These are phyloP conservation scores for Cephus nigrinus DNA, from an alignment of 2,888 invertebrate genomes.

Conservation along the genomic window DNA sequence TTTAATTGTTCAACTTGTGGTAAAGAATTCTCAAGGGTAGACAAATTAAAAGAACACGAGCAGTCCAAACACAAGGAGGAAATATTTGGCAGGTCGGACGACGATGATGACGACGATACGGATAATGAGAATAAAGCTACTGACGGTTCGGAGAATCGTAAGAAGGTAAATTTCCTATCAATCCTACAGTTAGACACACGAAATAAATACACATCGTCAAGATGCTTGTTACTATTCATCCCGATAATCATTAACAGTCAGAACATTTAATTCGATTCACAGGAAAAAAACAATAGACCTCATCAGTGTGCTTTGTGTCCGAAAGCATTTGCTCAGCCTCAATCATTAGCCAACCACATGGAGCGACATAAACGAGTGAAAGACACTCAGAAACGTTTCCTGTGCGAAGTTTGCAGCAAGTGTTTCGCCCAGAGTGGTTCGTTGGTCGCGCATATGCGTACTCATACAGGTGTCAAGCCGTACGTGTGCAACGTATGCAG, in stretches of 20 bases:
- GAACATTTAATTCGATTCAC: conserved; percentile 20
- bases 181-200: not conserved
- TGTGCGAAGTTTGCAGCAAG: conserved; percentile 61
- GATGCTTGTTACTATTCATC: not conserved
- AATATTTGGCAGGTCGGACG: conserved; percentile 48
- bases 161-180: conserved; percentile 42
- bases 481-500: conserved; percentile 60
- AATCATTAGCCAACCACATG: conserved; percentile 56
- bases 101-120: conserved; percentile 49
- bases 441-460: conserved; percentile 59
- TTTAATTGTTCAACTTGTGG: conserved; percentile 53
- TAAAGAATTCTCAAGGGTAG: conserved; percentile 56
- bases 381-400: conserved; percentile 57
- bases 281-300: conserved; percentile 53
- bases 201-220: not conserved
- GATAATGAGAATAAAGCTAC: conserved; percentile 46
- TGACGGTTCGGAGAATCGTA: conserved; percentile 37
- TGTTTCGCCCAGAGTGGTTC: conserved; percentile 61
- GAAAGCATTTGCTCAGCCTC: conserved; percentile 57
- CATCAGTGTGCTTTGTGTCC: conserved; percentile 56
- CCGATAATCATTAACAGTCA: not conserved
- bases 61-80: conserved; percentile 56
- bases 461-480: conserved; percentile 59
- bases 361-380: conserved; percentile 57
- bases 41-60: conserved; percentile 58